Evolutionary conservation across 2,113 vertebrate genomes (phyloP).

Genomic region (Tenebrosternarchus preto): DNA sequence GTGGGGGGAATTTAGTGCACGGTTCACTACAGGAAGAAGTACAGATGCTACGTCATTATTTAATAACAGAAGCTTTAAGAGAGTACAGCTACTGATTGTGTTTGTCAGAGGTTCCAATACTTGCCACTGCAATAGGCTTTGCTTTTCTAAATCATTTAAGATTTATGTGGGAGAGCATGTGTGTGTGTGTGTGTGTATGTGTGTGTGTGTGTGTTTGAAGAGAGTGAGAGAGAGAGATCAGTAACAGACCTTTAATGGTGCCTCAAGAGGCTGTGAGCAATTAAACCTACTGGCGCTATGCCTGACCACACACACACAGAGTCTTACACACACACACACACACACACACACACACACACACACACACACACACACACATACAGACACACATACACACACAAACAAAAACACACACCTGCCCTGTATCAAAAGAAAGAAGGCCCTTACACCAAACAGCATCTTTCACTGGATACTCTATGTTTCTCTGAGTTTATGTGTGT

Average conservation of each 20-base stretch:
- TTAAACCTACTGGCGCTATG: conserved; percentile 38
- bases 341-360: neutral
- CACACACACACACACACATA: conserved; percentile 11
- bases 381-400: conserved; percentile 1
- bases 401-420: conserved; percentile 68
- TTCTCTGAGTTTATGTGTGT: conserved; percentile 3
- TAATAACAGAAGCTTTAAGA: neutral
- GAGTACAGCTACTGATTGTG: neutral
- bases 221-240: conserved; percentile 29
- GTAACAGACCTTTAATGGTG: conserved; percentile 35
- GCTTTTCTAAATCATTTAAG: neutral
- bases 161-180: too few species aligned
- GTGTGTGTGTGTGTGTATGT: neutral
- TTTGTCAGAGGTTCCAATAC: too few species aligned
- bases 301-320: conserved; percentile 21
- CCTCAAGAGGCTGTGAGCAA: conserved; percentile 37
- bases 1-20: too few species aligned
- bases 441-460: neutral
- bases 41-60: too few species aligned
- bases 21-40: too few species aligned
- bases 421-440: conserved; percentile 27
- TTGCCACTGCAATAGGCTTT: too few species aligned
- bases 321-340: neutral
- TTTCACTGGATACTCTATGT: conserved; percentile 12
- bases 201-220: neutral